phyloP scores from a whole-genome alignment of 2,113 vertebrate species.

The Bujurquina vittata region DNA sequence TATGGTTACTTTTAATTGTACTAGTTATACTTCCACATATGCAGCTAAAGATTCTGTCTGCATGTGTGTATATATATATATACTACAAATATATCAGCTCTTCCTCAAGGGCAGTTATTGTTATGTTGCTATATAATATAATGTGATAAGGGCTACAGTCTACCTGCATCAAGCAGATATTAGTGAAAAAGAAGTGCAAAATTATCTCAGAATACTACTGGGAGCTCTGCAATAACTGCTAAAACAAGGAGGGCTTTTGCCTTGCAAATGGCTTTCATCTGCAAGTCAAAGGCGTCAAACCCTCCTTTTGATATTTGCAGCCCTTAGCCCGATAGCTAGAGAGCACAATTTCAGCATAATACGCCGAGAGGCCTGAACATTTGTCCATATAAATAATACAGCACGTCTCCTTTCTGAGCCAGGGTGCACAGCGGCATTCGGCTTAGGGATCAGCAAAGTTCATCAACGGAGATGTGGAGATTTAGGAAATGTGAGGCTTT shows the following conservation, averaged over 20 bases:
- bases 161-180: background rate
- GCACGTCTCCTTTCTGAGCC: conserved; percentile 16
- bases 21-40: background rate
- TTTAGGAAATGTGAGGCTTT: conserved; percentile 24
- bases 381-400: conserved; percentile 57
- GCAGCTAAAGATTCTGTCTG: background rate
- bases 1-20: background rate
- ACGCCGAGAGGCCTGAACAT: conserved; percentile 45
- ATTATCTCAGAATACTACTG: background rate
- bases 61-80: background rate
- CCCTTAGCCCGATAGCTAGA: background rate
- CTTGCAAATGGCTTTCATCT: conserved; percentile 13
- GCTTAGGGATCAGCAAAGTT: conserved; percentile 36
- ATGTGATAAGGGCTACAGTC: background rate
- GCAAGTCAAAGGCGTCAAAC: conserved; percentile 28
- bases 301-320: conserved; percentile 20
- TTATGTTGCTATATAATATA: too few species aligned
- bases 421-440: conserved; percentile 27
- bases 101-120: background rate
- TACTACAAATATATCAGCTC: background rate
- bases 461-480: conserved; percentile 42
- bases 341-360: conserved; percentile 35
- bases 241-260: background rate
- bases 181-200: background rate
- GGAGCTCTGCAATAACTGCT: background rate